A percentile compares a stretch with the other conserved stretches of the same genome.
phyloP scores from a whole-genome alignment of 2,797 vertebrate genomes.

The Astyanax mexicanus region DNA sequence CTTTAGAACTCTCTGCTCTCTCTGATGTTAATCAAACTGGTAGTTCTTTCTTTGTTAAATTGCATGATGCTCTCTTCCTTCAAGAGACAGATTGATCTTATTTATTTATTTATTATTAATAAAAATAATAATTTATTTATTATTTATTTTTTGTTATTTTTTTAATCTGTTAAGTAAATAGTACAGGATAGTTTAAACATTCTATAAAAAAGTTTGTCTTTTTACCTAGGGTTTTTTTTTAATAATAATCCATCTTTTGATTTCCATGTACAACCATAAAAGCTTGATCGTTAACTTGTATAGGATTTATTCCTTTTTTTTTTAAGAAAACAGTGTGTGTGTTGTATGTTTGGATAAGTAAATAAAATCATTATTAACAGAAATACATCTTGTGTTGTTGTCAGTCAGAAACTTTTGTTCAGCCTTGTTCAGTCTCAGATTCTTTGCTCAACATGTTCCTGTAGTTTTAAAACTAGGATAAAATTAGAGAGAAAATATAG shows the following conservation, averaged over 20 bases:
- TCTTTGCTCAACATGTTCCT: too few species aligned
- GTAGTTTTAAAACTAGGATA: too few species aligned
- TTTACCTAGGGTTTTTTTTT: not conserved
- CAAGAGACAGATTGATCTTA: not conserved
- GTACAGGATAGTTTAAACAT: not conserved
- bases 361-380: conserved; percentile 31
- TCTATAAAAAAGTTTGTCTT: conserved; percentile 3
- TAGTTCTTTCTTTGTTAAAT: not conserved
- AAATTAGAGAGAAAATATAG: too few species aligned
- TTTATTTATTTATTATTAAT: not conserved
- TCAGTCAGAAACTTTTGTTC: too few species aligned
- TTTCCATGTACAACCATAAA: conserved; percentile 7
- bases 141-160: not conserved
- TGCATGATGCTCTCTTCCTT: conserved; percentile 13
- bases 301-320: conserved; percentile 5
- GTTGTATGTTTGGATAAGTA: not conserved
- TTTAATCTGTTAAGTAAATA: conserved; percentile 8
- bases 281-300: not conserved
- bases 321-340: conserved; percentile 23
- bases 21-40: conserved; percentile 1
- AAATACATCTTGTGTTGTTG: too few species aligned
- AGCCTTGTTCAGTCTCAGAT: too few species aligned
- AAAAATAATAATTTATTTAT: too few species aligned
- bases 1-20: not conserved
- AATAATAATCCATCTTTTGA: conserved; percentile 2